phyloP scores from a whole-genome alignment of 2,888 invertebrate genomes.

The Melieria crassipennis region DNA sequence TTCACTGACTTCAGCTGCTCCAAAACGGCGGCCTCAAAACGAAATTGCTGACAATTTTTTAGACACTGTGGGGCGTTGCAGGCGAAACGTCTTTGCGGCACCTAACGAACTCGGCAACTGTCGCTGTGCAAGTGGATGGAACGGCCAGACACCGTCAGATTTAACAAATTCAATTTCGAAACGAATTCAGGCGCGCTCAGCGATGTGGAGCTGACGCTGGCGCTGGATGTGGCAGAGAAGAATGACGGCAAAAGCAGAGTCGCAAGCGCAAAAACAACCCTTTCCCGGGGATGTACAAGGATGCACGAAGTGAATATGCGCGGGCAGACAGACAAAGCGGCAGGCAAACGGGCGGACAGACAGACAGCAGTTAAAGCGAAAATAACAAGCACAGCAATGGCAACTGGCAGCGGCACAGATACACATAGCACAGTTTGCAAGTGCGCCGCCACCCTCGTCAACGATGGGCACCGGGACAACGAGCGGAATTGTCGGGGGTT shows the following conservation, averaged over 20 bases:
- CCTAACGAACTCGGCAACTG: constrained; percentile 50
- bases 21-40: no score
- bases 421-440: constrained; percentile 14
- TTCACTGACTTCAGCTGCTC: no score
- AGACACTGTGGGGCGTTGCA: background rate
- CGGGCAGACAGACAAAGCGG: background rate
- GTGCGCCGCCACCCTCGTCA: background rate
- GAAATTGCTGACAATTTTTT: no score
- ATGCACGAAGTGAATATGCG: background rate
- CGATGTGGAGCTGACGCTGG: background rate
- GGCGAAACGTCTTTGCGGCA: constrained; percentile 49
- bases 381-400: background rate
- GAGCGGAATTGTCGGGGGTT: no score
- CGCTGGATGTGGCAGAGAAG: background rate
- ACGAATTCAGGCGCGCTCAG: constrained; percentile 19
- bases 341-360: constrained; percentile 6
- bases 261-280: constrained; percentile 26
- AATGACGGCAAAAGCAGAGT: background rate
- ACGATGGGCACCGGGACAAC: no score
- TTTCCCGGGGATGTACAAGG: constrained; percentile 24
- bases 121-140: constrained; percentile 28
- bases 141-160: constrained; percentile 24
- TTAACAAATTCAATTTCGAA: constrained; percentile 29
- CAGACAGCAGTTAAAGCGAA: constrained; percentile 3
- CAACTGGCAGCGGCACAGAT: background rate